Percentiles rank a stretch among this genome's conserved stretches.
These are phyloP conservation scores for Dendrocincla fuliginosa DNA, from an alignment of 2,797 vertebrate genomes.

Conservation along the genomic window DNA sequence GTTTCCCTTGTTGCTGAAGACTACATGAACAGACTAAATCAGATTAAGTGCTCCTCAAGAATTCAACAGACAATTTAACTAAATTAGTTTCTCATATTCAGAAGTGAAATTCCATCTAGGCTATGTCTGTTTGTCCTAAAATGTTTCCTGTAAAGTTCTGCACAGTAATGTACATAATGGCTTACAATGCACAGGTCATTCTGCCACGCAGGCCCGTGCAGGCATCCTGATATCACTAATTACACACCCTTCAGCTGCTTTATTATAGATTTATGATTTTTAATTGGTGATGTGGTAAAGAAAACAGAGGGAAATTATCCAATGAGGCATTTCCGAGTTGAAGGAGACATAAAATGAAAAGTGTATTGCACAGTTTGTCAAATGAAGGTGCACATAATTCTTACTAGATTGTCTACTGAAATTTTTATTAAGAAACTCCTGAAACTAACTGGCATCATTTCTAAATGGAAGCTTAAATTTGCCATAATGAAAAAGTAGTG, in stretches of 20 bases:
- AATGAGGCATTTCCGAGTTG: background rate
- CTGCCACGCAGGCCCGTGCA: background rate
- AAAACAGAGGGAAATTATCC: background rate
- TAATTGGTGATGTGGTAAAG: background rate
- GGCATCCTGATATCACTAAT: background rate
- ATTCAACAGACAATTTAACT: slow-evolving; percentile 4
- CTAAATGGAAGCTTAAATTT: background rate
- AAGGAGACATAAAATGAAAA: background rate
- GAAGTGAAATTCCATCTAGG: background rate
- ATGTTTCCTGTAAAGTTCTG: background rate
- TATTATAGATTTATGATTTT: background rate
- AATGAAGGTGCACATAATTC: background rate
- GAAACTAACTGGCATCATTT: background rate
- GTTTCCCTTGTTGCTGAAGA: background rate
- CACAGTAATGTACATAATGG: background rate
- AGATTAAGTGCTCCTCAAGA: background rate
- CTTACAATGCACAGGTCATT: background rate
- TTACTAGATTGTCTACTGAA: background rate
- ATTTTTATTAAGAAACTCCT: background rate
- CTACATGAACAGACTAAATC: background rate
- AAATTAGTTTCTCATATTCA: slow-evolving; percentile 23
- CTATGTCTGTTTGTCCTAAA: background rate
- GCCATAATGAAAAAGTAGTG: background rate
- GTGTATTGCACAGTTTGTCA: background rate
- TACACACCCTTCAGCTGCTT: background rate